Percentiles rank a stretch among this genome's conserved stretches.
Evolutionary conservation across 2,797 vertebrate genomes (phyloP).

Genomic region (Bradypodion ventrale): DNA sequence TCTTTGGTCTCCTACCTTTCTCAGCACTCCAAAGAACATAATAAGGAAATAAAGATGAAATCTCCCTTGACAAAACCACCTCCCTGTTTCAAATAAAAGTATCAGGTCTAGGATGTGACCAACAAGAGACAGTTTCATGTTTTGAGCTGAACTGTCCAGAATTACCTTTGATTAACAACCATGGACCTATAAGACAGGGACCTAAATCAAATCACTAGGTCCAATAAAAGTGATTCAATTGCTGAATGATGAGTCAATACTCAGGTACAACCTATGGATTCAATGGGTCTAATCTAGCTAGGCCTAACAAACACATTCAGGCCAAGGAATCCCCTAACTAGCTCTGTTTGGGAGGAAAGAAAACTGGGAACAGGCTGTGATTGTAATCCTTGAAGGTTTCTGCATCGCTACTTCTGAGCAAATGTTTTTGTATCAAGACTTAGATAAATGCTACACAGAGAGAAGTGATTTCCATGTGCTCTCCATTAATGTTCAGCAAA

Average conservation of each 20-base stretch:
- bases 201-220: no score
- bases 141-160: neutral
- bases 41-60: neutral
- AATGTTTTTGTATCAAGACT: neutral
- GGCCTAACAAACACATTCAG: no score
- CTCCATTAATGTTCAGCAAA: neutral
- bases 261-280: no score
- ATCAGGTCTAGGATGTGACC: neutral
- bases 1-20: neutral
- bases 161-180: neutral
- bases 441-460: neutral
- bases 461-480: neutral
- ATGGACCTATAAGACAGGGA: neutral
- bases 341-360: neutral
- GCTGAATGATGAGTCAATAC: no score
- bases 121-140: neutral
- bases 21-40: neutral
- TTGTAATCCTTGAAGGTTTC: neutral
- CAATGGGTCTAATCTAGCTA: no score
- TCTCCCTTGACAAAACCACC: neutral
- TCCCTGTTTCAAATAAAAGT: neutral
- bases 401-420: neutral
- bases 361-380: neutral
- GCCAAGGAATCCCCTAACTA: no score
- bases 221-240: no score